These are phyloP conservation scores for Prionailurus bengalensis DNA, from an alignment of 2,113 vertebrate genomes.

Conservation along the genomic window DNA sequence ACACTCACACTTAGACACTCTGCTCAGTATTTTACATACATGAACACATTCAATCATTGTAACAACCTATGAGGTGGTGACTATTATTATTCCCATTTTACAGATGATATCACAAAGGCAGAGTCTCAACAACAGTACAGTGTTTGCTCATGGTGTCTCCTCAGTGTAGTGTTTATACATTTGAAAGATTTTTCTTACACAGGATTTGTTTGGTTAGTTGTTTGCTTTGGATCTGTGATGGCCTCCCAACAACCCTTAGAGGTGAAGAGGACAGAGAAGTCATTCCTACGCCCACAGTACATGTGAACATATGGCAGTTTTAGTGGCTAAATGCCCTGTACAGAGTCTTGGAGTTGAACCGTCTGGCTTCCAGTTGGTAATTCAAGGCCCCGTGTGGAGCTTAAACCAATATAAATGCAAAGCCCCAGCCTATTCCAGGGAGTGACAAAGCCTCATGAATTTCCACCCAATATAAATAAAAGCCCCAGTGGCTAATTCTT, in stretches of 20 bases:
- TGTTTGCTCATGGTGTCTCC: neutral
- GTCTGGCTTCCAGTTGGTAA: neutral
- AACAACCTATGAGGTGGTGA: too few species aligned
- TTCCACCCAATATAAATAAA: neutral
- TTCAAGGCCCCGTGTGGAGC: neutral
- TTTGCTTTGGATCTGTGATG: neutral
- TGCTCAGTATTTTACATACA: neutral
- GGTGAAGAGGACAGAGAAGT: neutral
- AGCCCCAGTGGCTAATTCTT: neutral
- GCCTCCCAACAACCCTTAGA: neutral
- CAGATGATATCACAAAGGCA: neutral
- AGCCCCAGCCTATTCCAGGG: neutral
- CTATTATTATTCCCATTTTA: neutral
- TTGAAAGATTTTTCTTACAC: neutral
- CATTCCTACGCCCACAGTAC: fast-evolving
- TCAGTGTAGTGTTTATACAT: neutral
- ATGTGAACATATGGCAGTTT: fast-evolving
- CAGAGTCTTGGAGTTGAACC: neutral
- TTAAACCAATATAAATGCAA: neutral
- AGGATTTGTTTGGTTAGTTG: neutral
- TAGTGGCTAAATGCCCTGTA: neutral
- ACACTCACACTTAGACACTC: neutral
- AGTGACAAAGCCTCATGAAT: neutral
- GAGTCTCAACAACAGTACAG: neutral
- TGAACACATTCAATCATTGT: neutral